These are phyloP conservation scores for Melanotaenia nigrans DNA, from an alignment of 2,797 vertebrate genomes.

Conservation along the genomic window DNA sequence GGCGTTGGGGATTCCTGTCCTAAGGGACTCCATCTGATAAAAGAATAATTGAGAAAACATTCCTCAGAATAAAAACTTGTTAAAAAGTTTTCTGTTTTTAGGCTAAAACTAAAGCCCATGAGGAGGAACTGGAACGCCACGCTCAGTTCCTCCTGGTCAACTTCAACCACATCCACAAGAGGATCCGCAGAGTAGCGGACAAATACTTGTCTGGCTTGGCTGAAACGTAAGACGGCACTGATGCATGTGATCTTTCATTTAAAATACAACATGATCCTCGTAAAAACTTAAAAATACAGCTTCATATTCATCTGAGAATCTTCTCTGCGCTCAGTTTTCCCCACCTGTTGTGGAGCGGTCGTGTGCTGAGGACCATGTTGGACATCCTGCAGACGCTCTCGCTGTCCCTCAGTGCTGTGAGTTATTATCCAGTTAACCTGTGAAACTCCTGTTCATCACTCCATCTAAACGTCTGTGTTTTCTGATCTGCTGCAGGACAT, in stretches of 20 bases:
- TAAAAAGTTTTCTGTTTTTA: constrained; percentile 58
- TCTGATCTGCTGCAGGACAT: constrained; percentile 86
- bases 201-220: constrained; percentile 97
- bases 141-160: constrained; percentile 96
- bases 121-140: constrained; percentile 95
- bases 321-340: constrained; percentile 85
- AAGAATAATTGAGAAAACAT: too few relatives aligned
- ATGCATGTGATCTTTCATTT: neutral
- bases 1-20: too few relatives aligned
- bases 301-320: neutral
- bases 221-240: constrained; percentile 87
- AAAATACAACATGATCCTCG: too few relatives aligned
- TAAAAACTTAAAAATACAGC: neutral
- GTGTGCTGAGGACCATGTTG: constrained; percentile 97
- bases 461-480: neutral
- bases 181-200: constrained; percentile 96
- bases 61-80: neutral
- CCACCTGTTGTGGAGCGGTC: constrained; percentile 96
- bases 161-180: constrained; percentile 98
- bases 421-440: neutral
- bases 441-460: neutral
- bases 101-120: constrained; percentile 97
- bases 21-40: too few relatives aligned
- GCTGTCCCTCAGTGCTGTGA: constrained; percentile 91
- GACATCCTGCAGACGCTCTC: constrained; percentile 93